A percentile compares a stretch with the other conserved stretches of the same genome.
Conservation (phyloP, 2,888 invertebrate genomes). For the Camptogramma bilineatum region DNA sequence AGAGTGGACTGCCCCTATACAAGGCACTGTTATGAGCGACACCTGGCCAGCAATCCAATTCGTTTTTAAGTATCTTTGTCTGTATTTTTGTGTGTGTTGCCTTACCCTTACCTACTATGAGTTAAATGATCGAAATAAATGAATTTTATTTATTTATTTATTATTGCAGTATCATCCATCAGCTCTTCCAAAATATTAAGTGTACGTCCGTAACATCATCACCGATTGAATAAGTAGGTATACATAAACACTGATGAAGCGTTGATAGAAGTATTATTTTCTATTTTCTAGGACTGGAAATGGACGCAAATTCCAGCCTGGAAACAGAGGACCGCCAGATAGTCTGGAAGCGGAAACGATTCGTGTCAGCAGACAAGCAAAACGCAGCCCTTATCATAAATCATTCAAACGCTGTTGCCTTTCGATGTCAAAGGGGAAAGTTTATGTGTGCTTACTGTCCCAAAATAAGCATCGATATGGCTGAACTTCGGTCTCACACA, state of each 20-base stretch:
- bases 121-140: too few relatives aligned
- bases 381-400: constrained; percentile 67
- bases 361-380: constrained; percentile 53
- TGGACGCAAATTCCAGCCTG: constrained; percentile 36
- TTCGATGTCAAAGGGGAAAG: constrained; percentile 66
- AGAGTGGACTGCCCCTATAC: too few relatives aligned
- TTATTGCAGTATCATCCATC: too few relatives aligned
- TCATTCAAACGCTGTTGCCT: constrained; percentile 68
- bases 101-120: too few relatives aligned
- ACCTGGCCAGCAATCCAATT: too few relatives aligned
- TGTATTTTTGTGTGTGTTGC: too few relatives aligned
- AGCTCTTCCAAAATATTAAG: too few relatives aligned
- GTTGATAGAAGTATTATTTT: constrained; percentile 28
- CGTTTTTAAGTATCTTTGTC: too few relatives aligned
- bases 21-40: too few relatives aligned
- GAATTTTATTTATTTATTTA: too few relatives aligned
- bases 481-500: constrained; percentile 59
- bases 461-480: constrained; percentile 49
- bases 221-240: background rate
- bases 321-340: constrained; percentile 47
- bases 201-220: background rate
- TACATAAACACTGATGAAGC: constrained; percentile 4
- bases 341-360: constrained; percentile 62
- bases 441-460: constrained; percentile 71
- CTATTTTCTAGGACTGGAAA: constrained; percentile 63